Evolutionary conservation across 2,797 vertebrate genomes (phyloP).

Genomic region (Spinus pinus): DNA sequence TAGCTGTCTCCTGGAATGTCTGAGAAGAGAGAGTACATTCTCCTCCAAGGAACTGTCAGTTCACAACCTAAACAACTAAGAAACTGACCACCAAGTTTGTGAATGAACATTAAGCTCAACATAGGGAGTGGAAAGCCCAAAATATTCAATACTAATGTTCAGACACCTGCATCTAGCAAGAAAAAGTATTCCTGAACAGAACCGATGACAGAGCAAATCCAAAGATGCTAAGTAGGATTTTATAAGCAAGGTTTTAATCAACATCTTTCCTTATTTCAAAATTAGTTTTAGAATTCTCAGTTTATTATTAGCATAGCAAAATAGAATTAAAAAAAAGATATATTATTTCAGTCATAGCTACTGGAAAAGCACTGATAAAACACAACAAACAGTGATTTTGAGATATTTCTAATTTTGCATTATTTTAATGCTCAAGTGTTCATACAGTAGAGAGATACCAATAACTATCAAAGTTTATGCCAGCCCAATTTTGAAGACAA

Average conservation of each 20-base stretch:
- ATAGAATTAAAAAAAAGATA: neutral
- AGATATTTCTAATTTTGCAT: neutral
- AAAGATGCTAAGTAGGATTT: neutral
- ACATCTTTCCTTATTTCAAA: neutral
- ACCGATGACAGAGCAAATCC: neutral
- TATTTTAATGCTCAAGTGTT: neutral
- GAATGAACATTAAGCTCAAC: neutral
- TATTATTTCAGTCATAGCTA: neutral
- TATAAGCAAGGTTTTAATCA: neutral
- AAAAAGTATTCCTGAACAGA: neutral
- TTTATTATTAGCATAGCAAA: neutral
- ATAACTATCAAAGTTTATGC: neutral
- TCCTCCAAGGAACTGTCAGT: neutral
- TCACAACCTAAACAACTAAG: neutral
- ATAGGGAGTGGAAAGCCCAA: neutral
- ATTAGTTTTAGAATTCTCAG: neutral
- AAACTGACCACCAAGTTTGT: neutral
- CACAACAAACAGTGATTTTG: neutral
- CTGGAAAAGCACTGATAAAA: neutral
- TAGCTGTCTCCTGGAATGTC: neutral
- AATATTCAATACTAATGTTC: neutral
- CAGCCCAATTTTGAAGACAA: neutral
- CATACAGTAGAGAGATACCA: neutral
- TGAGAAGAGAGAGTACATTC: neutral
- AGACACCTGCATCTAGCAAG: neutral